These are phyloP conservation scores for Drosophila anomelani DNA, from an alignment of 2,888 invertebrate species.

Conservation along the genomic window DNA sequence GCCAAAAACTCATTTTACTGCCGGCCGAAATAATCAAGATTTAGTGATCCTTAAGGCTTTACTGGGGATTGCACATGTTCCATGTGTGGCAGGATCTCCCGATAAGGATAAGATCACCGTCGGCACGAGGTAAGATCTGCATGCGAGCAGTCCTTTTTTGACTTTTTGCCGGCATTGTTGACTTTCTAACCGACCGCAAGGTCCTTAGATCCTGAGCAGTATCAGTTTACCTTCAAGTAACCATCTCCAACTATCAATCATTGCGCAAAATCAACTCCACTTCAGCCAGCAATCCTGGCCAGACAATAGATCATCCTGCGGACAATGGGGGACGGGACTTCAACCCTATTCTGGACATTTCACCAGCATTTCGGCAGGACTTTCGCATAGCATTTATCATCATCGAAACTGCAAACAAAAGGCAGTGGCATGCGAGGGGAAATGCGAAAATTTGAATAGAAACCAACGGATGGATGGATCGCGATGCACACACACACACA, in stretches of 20 bases:
- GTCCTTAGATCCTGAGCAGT: neutral
- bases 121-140: slow-evolving; percentile 6
- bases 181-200: neutral
- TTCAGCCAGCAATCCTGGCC: neutral
- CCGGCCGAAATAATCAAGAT: neutral
- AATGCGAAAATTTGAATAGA: slow-evolving; percentile 43
- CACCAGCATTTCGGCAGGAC: slow-evolving; percentile 46
- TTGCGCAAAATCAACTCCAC: slow-evolving; percentile 66
- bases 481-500: slow-evolving; percentile 11
- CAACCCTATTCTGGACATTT: slow-evolving; percentile 62
- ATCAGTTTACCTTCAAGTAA: too few relatives aligned
- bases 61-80: slow-evolving; percentile 9
- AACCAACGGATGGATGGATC: slow-evolving; percentile 24
- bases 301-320: slow-evolving; percentile 46
- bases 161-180: neutral
- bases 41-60: neutral
- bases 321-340: slow-evolving; percentile 42
- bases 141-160: neutral
- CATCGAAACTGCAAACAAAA: slow-evolving; percentile 41
- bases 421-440: neutral
- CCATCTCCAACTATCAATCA: slow-evolving; percentile 32
- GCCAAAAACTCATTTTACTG: neutral
- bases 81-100: slow-evolving; percentile 2
- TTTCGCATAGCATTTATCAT: slow-evolving; percentile 34
- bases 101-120: slow-evolving; percentile 9